Percentiles rank a stretch among this genome's conserved stretches.
phyloP scores from a whole-genome alignment of 2,797 vertebrate genomes.

The Limosa lapponica region DNA sequence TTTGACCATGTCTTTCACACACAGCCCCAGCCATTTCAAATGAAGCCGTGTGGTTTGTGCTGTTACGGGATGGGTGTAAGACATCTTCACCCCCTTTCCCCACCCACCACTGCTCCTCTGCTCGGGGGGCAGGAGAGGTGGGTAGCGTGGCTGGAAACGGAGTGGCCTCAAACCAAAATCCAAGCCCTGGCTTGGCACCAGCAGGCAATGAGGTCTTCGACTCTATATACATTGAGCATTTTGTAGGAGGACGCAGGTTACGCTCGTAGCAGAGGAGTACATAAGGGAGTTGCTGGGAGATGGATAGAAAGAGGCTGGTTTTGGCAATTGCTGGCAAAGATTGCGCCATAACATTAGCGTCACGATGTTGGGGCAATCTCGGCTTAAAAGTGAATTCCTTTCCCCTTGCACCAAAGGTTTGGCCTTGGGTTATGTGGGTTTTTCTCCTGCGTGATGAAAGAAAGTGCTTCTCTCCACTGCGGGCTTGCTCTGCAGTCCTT shows the following conservation, averaged over 20 bases:
- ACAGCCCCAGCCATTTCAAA: rapidly evolving
- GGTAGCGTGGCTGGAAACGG: rapidly evolving
- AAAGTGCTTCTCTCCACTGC: neutral
- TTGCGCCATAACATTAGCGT: rapidly evolving
- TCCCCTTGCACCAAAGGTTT: neutral
- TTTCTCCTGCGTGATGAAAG: neutral
- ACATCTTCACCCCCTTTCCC: neutral
- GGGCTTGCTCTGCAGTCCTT: neutral
- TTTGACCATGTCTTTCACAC: rapidly evolving
- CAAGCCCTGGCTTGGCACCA: neutral
- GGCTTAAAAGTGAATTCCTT: neutral
- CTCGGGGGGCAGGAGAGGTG: rapidly evolving
- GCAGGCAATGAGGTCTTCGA: neutral
- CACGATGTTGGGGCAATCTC: neutral
- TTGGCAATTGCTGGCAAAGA: neutral
- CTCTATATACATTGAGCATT: neutral
- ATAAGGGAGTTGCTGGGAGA: neutral
- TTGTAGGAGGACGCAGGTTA: neutral
- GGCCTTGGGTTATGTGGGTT: neutral
- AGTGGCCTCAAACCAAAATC: neutral
- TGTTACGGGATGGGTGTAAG: neutral
- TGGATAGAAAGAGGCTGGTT: neutral
- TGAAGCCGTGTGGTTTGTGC: neutral
- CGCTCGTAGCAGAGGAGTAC: rapidly evolving
- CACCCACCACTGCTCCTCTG: neutral